These are phyloP conservation scores for Epirrita christyi DNA, from an alignment of 2,888 invertebrate genomes.

Conservation along the genomic window DNA sequence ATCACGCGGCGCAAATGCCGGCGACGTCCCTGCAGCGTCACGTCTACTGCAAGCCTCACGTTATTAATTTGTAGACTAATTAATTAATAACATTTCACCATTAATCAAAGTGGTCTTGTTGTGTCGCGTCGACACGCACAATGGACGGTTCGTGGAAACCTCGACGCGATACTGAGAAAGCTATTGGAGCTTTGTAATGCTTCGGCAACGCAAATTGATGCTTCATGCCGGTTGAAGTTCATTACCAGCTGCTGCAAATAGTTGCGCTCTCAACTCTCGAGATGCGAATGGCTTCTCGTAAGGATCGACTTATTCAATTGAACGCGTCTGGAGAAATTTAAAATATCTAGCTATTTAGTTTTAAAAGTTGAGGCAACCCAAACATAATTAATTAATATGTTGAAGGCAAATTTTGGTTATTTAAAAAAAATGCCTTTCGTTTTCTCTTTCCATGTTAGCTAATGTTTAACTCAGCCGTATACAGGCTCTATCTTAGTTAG, in stretches of 20 bases:
- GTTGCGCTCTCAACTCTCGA: conserved; percentile 17
- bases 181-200: conserved; percentile 32
- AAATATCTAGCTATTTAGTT: neutral
- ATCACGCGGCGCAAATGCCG: conserved; percentile 46
- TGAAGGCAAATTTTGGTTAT: too few species aligned
- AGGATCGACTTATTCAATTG: conserved; percentile 24
- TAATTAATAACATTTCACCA: conserved; percentile 73
- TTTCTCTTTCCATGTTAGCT: too few species aligned
- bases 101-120: conserved; percentile 69
- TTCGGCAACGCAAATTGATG: conserved; percentile 45
- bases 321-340: conserved; percentile 2
- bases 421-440: too few species aligned
- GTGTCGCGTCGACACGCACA: conserved; percentile 31
- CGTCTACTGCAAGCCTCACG: conserved; percentile 75
- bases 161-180: conserved; percentile 36
- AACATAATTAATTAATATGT: too few species aligned
- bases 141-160: conserved; percentile 36
- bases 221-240: conserved; percentile 44
- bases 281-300: conserved; percentile 35
- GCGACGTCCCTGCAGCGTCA: conserved; percentile 56
- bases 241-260: conserved; percentile 40
- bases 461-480: neutral
- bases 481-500: neutral
- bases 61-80: conserved; percentile 77
- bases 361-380: neutral